phyloP scores from a whole-genome alignment of 2,888 invertebrate species.

The Drosophila koepferae region DNA sequence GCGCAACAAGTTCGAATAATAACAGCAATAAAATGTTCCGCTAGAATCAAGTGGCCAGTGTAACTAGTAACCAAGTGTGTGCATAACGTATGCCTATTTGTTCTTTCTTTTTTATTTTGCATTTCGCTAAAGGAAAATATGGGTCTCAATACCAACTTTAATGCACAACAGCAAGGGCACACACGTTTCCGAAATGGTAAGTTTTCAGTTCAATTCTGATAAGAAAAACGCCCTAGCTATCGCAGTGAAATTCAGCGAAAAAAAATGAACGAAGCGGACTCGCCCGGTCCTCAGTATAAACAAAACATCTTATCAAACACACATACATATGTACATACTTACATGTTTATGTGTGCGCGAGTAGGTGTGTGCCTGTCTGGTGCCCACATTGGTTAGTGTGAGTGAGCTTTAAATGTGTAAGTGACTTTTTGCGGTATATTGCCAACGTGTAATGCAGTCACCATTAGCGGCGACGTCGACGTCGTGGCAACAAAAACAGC shows the following conservation, averaged over 20 bases:
- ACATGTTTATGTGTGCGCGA: slow-evolving; percentile 2
- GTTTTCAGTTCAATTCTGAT: slow-evolving; percentile 36
- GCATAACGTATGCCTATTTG: slow-evolving; percentile 36
- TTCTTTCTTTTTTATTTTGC: slow-evolving; percentile 10
- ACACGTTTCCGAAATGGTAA: slow-evolving; percentile 55
- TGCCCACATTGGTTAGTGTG: slow-evolving; percentile 3
- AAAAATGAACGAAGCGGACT: slow-evolving; percentile 33
- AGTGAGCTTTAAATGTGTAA: slow-evolving; percentile 16
- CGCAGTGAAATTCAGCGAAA: slow-evolving; percentile 22
- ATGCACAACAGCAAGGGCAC: slow-evolving; percentile 33
- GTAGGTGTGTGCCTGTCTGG: slow-evolving; percentile 26
- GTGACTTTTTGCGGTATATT: slow-evolving; percentile 35
- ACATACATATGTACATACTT: not conserved
- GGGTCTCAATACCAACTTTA: slow-evolving; percentile 50
- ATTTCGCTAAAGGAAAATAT: slow-evolving; percentile 28
- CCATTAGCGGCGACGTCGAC: not conserved
- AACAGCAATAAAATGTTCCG: slow-evolving; percentile 26
- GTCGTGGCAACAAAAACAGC: slow-evolving; percentile 34
- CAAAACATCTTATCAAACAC: slow-evolving; percentile 42
- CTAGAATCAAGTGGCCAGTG: slow-evolving; percentile 25
- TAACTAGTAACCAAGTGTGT: slow-evolving; percentile 13
- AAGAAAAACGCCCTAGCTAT: slow-evolving; percentile 15
- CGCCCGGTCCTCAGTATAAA: slow-evolving; percentile 31
- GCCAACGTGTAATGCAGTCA: slow-evolving; percentile 39
- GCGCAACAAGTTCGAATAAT: not conserved